A percentile compares a stretch with the other conserved stretches of the same genome.
Conservation (phyloP, 2,797 vertebrate genomes). For the Hafferia zeledoni region DNA sequence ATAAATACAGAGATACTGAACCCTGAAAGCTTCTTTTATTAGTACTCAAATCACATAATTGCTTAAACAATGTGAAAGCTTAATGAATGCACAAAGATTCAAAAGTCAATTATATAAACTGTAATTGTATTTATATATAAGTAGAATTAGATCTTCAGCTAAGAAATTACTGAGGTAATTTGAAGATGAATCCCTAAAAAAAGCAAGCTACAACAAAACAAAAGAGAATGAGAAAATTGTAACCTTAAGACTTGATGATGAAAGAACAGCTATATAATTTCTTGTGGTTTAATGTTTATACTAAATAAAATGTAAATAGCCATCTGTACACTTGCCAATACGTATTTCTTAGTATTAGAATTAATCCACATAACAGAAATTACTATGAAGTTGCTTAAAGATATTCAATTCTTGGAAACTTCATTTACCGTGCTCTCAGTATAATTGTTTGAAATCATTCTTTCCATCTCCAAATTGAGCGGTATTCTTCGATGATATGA, state of each 20-base stretch:
- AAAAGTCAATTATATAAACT: conserved; percentile 56
- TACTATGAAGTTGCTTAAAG: background rate
- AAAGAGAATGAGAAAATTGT: background rate
- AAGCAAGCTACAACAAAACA: background rate
- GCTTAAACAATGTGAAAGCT: conserved; percentile 53
- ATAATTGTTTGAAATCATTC: background rate
- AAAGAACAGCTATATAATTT: background rate
- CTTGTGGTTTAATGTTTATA: background rate
- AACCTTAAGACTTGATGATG: background rate
- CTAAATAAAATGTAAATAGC: background rate
- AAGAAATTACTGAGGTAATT: conserved; percentile 24
- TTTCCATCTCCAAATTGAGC: background rate
- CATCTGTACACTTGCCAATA: background rate
- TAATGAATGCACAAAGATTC: conserved; percentile 60
- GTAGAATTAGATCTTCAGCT: conserved; percentile 16
- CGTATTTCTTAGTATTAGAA: background rate
- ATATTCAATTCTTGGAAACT: background rate
- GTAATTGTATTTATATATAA: conserved; percentile 61
- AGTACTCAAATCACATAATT: conserved; percentile 42
- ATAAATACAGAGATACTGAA: conserved; percentile 5
- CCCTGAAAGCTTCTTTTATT: conserved; percentile 54
- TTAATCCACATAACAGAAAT: background rate
- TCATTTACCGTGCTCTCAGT: background rate
- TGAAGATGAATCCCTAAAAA: conserved; percentile 2
- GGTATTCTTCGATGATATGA: background rate